Conservation (phyloP, 2,113 vertebrate species). For the Rhizomys pruinosus region DNA sequence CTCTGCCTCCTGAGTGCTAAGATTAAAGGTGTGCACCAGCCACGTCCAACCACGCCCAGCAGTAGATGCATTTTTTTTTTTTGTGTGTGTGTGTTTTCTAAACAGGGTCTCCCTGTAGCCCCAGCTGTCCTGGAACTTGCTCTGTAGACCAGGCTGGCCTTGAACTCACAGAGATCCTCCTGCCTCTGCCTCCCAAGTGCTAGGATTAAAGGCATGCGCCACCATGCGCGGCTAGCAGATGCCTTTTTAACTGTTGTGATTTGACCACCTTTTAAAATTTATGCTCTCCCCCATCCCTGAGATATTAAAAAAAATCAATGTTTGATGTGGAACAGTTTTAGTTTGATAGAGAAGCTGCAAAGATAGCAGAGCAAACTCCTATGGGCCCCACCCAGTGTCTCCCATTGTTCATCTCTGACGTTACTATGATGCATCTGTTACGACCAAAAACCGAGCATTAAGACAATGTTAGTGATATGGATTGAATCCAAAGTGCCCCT, state of each 20-base stretch:
- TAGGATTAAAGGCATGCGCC: too few relatives aligned
- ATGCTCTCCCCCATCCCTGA: neutral
- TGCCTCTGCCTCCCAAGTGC: too few relatives aligned
- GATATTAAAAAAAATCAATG: neutral
- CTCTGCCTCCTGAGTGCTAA: too few relatives aligned
- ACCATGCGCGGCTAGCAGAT: too few relatives aligned
- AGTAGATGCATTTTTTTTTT: too few relatives aligned
- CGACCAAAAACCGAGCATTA: neutral
- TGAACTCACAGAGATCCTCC: too few relatives aligned
- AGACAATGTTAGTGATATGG: neutral
- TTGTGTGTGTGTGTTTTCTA: too few relatives aligned
- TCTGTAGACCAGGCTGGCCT: too few relatives aligned
- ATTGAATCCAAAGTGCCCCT: neutral
- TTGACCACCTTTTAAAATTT: neutral
- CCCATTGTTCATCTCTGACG: neutral
- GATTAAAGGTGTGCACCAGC: too few relatives aligned
- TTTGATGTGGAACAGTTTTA: constrained; percentile 3
- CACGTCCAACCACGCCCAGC: too few relatives aligned
- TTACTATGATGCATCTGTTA: neutral
- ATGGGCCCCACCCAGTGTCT: neutral
- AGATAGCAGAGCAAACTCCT: neutral
- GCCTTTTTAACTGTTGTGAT: neutral
- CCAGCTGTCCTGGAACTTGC: too few relatives aligned
- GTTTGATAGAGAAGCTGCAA: neutral
- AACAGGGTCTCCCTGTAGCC: too few relatives aligned